These are phyloP conservation scores for Microtus montanus DNA, from an alignment of 2,113 vertebrate genomes.

Conservation along the genomic window DNA sequence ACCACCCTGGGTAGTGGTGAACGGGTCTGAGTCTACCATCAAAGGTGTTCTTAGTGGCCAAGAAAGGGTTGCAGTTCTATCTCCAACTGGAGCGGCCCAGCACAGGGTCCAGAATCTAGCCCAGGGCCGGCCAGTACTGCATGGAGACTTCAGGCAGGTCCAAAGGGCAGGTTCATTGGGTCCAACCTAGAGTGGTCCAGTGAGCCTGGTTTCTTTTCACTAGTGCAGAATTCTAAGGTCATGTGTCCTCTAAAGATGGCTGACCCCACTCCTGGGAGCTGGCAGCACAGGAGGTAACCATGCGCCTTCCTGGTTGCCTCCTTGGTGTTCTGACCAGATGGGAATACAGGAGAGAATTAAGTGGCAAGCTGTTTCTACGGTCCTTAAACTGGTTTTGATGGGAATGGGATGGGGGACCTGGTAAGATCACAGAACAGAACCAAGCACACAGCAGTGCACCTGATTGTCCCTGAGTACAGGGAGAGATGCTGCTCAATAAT, in stretches of 20 bases:
- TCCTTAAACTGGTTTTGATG: not conserved
- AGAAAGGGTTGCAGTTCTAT: not conserved
- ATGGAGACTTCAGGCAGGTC: not conserved
- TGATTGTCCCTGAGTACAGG: not conserved
- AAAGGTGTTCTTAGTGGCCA: not conserved
- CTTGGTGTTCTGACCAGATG: not conserved
- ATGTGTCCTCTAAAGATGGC: not conserved
- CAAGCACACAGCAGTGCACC: not conserved
- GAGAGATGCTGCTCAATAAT: not conserved
- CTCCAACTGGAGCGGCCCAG: not conserved
- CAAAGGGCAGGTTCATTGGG: not conserved
- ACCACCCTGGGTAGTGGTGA: not conserved
- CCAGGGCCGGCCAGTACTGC: not conserved
- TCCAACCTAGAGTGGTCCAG: not conserved
- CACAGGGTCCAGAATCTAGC: not conserved
- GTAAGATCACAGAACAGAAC: not conserved
- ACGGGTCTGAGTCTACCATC: not conserved
- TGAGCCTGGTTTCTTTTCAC: not conserved
- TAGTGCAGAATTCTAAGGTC: not conserved
- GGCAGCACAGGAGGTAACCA: not conserved
- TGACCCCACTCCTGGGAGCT: not conserved
- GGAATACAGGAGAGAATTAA: not conserved
- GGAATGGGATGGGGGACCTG: no score
- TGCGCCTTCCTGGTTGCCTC: not conserved
- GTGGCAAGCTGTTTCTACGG: no score